Evolutionary conservation across 2,797 vertebrate species (phyloP).

Genomic region (Pseudopleuronectes americanus): DNA sequence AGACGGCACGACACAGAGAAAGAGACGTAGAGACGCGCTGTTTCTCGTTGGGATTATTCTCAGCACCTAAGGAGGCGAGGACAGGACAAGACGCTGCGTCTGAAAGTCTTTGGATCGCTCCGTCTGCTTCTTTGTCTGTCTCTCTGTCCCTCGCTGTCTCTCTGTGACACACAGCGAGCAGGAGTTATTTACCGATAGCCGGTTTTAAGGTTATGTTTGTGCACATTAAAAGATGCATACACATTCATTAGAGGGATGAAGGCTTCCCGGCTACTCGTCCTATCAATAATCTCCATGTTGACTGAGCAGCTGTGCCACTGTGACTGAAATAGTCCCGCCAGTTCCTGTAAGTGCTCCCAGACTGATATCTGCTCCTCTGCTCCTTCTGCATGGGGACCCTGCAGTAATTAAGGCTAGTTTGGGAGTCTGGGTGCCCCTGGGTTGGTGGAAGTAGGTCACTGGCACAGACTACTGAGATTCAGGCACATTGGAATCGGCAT

Average conservation of each 20-base stretch:
- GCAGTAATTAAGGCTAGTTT: constrained; percentile 81
- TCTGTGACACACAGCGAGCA: constrained; percentile 36
- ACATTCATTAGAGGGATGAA: constrained; percentile 40
- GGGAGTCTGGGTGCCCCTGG: constrained; percentile 75
- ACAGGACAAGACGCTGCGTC: constrained; percentile 32
- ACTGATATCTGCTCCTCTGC: constrained; percentile 68
- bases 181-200: constrained; percentile 53
- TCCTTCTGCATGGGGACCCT: constrained; percentile 64
- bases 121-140: constrained; percentile 17
- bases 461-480: constrained; percentile 73
- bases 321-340: constrained; percentile 77
- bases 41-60: constrained; percentile 47
- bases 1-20: constrained; percentile 6
- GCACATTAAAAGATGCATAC: constrained; percentile 22
- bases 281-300: constrained; percentile 76
- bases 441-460: constrained; percentile 81
- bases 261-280: constrained; percentile 52
- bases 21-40: constrained; percentile 22
- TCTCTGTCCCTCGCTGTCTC: constrained; percentile 24
- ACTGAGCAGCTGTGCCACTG: constrained; percentile 70
- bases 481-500: constrained; percentile 49
- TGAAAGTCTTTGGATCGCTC: constrained; percentile 37
- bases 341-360: constrained; percentile 70
- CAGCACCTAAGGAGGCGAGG: constrained; percentile 18
- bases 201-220: constrained; percentile 31